Evolutionary conservation across 2,113 vertebrate species (phyloP).

Genomic region (Hoplias malabaricus): DNA sequence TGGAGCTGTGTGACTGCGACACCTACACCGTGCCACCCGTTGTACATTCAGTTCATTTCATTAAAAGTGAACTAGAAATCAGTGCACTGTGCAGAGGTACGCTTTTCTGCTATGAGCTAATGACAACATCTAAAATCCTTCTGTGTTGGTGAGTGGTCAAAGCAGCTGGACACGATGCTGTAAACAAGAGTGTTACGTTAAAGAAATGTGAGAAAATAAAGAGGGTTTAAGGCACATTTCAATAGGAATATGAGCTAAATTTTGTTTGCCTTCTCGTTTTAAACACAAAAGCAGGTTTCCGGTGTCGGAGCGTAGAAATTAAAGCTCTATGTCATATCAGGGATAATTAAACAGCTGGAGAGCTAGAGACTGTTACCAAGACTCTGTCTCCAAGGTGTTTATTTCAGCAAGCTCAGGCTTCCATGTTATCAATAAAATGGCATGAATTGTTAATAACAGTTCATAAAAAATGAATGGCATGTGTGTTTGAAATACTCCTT

Average conservation of each 20-base stretch:
- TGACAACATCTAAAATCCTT: not conserved
- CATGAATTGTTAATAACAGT: not conserved
- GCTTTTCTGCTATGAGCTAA: not conserved
- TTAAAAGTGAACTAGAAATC: too few species aligned
- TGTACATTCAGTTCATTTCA: too few species aligned
- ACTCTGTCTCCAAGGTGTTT: not conserved
- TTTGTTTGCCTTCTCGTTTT: too few species aligned
- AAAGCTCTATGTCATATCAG: not conserved
- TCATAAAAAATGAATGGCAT: not conserved
- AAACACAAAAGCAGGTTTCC: not conserved
- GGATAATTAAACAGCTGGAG: not conserved
- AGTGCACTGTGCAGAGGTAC: too few species aligned
- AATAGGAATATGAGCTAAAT: too few species aligned
- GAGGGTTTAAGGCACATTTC: not conserved
- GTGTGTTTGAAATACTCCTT: conserved; percentile 2
- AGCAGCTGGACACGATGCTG: not conserved
- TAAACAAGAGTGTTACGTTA: too few species aligned
- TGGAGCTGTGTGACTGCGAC: too few species aligned
- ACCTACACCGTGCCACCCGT: too few species aligned
- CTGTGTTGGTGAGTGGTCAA: not conserved
- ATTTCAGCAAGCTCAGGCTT: not conserved
- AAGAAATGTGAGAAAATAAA: too few species aligned
- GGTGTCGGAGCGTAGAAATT: not conserved
- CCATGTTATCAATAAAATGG: not conserved
- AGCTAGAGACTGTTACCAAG: not conserved